phyloP scores from a whole-genome alignment of 2,797 vertebrate species.

The Smutsia temminckii region DNA sequence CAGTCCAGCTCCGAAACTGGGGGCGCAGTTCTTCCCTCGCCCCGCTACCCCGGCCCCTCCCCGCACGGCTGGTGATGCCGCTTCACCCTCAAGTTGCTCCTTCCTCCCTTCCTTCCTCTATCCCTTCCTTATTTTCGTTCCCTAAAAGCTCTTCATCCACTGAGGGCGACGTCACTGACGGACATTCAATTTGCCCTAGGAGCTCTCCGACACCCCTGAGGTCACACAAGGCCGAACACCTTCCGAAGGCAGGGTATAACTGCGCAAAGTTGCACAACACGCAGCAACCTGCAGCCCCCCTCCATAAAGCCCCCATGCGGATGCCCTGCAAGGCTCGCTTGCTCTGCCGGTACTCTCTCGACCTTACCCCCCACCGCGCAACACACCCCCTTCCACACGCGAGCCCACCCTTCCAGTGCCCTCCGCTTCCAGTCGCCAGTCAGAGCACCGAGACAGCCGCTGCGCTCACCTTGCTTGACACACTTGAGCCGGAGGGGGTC shows the following conservation, averaged over 20 bases:
- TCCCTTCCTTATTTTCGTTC: not conserved
- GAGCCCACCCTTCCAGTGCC: conserved; percentile 48
- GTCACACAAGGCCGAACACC: conserved; percentile 61
- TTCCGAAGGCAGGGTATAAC: conserved; percentile 25
- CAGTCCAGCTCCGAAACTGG: not conserved
- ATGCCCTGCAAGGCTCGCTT: not conserved
- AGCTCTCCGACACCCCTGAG: conserved; percentile 41
- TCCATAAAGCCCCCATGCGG: not conserved
- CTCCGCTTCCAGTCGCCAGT: not conserved
- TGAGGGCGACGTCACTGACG: conserved; percentile 77
- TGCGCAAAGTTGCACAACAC: conserved; percentile 69
- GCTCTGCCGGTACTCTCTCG: not conserved
- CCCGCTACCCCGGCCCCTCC: not conserved
- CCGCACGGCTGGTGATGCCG: not conserved
- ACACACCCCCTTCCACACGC: conserved; percentile 49
- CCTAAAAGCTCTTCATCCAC: not conserved
- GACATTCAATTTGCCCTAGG: conserved; percentile 82
- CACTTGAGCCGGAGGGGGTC: conserved; percentile 97
- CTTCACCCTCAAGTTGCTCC: conserved; percentile 10
- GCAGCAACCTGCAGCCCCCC: not conserved
- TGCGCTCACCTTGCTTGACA: conserved; percentile 93
- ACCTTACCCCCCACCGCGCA: conserved; percentile 45
- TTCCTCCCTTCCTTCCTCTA: not conserved
- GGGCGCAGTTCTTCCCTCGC: not conserved
- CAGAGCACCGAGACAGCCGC: not conserved